Percentiles rank a stretch among this genome's conserved stretches.
These are phyloP conservation scores for Lepisosteus oculatus DNA, from an alignment of 2,113 vertebrate genomes.

Conservation along the genomic window DNA sequence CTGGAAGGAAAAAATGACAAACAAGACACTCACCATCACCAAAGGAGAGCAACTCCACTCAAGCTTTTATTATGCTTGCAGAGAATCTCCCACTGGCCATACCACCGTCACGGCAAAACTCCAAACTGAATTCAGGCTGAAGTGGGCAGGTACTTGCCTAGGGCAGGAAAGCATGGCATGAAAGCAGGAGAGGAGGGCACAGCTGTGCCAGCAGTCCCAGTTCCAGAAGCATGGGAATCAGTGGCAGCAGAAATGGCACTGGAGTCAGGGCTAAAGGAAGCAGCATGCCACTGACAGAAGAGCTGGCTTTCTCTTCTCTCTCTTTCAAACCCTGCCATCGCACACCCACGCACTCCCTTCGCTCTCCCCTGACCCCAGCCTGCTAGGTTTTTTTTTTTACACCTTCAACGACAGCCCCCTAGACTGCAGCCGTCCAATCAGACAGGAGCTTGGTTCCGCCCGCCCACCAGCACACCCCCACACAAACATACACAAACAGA, in stretches of 20 bases:
- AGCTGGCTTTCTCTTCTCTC: slow-evolving; percentile 51
- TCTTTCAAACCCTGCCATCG: slow-evolving; percentile 68
- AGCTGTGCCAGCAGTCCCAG: slow-evolving; percentile 32
- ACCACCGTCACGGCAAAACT: slow-evolving; percentile 37
- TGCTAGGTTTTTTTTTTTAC: slow-evolving; percentile 45
- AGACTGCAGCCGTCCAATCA: slow-evolving; percentile 60
- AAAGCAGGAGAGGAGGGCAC: slow-evolving; percentile 42
- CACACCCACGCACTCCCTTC: slow-evolving; percentile 72
- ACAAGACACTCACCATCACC: slow-evolving; percentile 66
- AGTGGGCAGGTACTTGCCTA: slow-evolving; percentile 27
- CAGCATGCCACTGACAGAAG: slow-evolving; percentile 52
- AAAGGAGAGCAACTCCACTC: slow-evolving; percentile 51
- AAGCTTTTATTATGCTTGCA: slow-evolving; percentile 37
- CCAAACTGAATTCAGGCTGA: slow-evolving; percentile 47
- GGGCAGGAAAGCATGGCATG: slow-evolving; percentile 38
- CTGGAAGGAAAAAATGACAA: neutral
- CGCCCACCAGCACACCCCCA: slow-evolving; percentile 61
- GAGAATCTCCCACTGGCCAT: slow-evolving; percentile 43
- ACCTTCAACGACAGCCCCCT: slow-evolving; percentile 51
- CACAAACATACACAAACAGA: slow-evolving; percentile 58
- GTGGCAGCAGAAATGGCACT: slow-evolving; percentile 30
- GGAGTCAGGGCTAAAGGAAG: slow-evolving; percentile 46
- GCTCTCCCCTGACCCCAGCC: slow-evolving; percentile 65
- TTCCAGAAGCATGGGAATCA: slow-evolving; percentile 30
- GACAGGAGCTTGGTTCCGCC: slow-evolving; percentile 42